Percentiles rank a stretch among this genome's conserved stretches.
These are phyloP conservation scores for Mirounga angustirostris DNA, from an alignment of 2,113 vertebrate species.

Conservation along the genomic window DNA sequence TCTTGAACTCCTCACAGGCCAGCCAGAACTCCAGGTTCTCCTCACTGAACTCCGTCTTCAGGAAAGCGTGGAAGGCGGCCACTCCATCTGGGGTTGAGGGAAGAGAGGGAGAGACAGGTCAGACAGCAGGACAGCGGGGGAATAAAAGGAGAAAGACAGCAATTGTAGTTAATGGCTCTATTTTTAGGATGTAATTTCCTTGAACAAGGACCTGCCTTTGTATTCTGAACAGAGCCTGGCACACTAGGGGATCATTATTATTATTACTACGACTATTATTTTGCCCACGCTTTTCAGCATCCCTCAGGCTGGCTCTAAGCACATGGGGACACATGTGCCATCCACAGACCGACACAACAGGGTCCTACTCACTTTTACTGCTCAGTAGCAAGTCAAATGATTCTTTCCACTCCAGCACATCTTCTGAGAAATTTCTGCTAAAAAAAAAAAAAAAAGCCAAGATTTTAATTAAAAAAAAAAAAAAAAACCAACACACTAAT, in stretches of 20 bases:
- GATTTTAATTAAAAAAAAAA: conserved; percentile 4
- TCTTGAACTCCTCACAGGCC: conserved; percentile 96
- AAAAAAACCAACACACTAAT: not conserved
- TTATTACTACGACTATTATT: conserved; percentile 32
- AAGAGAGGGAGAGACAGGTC: conserved; percentile 43
- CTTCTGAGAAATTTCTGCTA: conserved; percentile 91
- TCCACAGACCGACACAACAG: conserved; percentile 41
- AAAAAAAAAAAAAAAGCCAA: not conserved
- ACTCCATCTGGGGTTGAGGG: conserved; percentile 90
- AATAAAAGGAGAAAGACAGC: conserved; percentile 53
- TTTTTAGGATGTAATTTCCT: conserved; percentile 73
- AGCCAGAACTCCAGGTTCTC: conserved; percentile 99
- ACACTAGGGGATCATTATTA: conserved; percentile 33
- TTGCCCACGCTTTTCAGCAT: not conserved
- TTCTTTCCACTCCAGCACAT: conserved; percentile 93
- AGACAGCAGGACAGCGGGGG: not conserved
- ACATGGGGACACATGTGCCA: not conserved
- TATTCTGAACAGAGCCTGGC: conserved; percentile 62
- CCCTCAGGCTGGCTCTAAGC: not conserved
- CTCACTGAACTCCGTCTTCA: conserved; percentile 97
- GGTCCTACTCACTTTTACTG: conserved; percentile 94
- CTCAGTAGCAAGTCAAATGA: conserved; percentile 95
- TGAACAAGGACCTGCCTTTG: conserved; percentile 76
- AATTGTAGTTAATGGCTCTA: conserved; percentile 63
- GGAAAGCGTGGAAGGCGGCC: conserved; percentile 94